Conservation (phyloP, 2,888 invertebrate genomes). For the Epinotia demarniana region DNA sequence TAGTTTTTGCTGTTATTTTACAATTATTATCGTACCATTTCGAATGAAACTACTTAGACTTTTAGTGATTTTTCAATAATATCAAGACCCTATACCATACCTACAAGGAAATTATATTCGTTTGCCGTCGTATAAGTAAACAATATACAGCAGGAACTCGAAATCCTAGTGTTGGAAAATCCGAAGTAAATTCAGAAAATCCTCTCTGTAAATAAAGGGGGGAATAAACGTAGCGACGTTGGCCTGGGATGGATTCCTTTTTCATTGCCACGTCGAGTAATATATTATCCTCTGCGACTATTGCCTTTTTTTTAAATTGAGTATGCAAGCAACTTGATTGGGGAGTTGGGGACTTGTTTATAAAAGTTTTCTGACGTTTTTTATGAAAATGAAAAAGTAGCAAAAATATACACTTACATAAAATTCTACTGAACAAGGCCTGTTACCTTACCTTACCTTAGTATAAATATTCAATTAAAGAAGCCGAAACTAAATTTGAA, state of each 20-base stretch:
- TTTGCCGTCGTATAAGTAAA: constrained; percentile 23
- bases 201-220: constrained; percentile 72
- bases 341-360: not conserved
- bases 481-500: too few species aligned
- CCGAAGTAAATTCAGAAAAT: constrained; percentile 71
- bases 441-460: too few species aligned
- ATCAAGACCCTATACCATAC: not conserved
- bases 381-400: not conserved
- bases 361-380: not conserved
- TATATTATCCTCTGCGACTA: constrained; percentile 63
- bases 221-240: constrained; percentile 68
- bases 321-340: constrained; percentile 6
- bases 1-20: not conserved
- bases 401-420: not conserved
- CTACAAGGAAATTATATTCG: not conserved
- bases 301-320: constrained; percentile 42
- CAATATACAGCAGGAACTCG: constrained; percentile 46
- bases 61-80: not conserved
- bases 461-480: too few species aligned
- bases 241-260: constrained; percentile 65
- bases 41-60: not conserved
- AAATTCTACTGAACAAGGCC: too few species aligned
- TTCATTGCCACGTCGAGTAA: constrained; percentile 63
- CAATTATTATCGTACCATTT: not conserved
- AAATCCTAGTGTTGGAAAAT: constrained; percentile 63